These are phyloP conservation scores for Drosophila peninsularis DNA, from an alignment of 2,888 invertebrate genomes.

Conservation along the genomic window DNA sequence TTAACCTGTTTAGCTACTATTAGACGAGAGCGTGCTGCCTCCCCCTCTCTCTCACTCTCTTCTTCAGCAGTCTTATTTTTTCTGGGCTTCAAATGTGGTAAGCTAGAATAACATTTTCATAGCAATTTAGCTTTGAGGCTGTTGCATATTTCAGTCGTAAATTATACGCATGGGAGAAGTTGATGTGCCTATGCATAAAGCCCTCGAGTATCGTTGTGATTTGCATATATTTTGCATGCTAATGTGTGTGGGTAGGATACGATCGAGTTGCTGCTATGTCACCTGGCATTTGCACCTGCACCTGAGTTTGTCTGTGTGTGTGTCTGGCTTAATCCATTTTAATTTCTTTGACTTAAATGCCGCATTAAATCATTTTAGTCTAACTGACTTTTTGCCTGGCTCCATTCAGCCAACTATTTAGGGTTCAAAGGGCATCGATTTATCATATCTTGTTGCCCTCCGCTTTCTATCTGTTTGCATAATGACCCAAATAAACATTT, in stretches of 20 bases:
- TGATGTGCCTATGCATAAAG: conserved; percentile 32
- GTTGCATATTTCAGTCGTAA: conserved; percentile 65
- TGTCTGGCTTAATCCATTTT: conserved; percentile 34
- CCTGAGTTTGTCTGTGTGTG: neutral
- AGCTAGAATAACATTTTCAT: conserved; percentile 44
- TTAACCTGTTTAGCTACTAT: conserved; percentile 13
- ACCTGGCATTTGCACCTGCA: conserved; percentile 6
- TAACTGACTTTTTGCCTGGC: conserved; percentile 35
- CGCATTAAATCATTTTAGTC: conserved; percentile 40
- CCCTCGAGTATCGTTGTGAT: conserved; percentile 37
- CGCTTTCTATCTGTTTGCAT: conserved; percentile 42
- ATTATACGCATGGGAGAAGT: conserved; percentile 42
- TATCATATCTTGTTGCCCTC: conserved; percentile 58
- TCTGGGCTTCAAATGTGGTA: conserved; percentile 31
- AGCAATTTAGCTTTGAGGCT: conserved; percentile 39
- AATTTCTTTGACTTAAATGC: conserved; percentile 40
- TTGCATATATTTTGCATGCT: conserved; percentile 59
- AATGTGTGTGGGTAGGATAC: conserved; percentile 22
- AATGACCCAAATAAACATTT: conserved; percentile 67
- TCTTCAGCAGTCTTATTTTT: neutral
- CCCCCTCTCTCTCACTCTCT: neutral
- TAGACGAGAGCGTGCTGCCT: neutral
- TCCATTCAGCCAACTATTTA: conserved; percentile 44
- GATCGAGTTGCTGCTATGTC: neutral
- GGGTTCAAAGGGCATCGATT: conserved; percentile 55